A percentile compares a stretch with the other conserved stretches of the same genome.
phyloP scores from a whole-genome alignment of 2,797 vertebrate species.

The Rhodeus uyekii region DNA sequence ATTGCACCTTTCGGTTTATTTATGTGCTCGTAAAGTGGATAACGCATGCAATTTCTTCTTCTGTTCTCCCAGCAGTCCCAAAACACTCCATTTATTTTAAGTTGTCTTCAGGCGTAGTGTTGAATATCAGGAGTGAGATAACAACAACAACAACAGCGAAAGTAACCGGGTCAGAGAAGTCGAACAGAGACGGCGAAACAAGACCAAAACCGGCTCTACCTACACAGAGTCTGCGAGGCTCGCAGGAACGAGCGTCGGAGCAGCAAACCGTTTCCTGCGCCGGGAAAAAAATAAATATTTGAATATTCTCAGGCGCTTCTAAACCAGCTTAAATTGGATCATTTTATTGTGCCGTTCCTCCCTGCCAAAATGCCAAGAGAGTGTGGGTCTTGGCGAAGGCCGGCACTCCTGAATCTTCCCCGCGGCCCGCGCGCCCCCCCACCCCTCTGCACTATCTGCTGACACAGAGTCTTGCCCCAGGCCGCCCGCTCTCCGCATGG shows the following conservation, averaged over 20 bases:
- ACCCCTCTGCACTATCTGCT: slow-evolving; percentile 82
- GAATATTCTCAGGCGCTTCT: slow-evolving; percentile 80
- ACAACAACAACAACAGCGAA: not conserved
- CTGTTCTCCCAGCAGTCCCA: slow-evolving; percentile 1
- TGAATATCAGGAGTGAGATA: slow-evolving; percentile 21
- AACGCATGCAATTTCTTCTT: not conserved
- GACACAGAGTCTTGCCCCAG: slow-evolving; percentile 80
- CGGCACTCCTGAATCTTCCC: slow-evolving; percentile 69
- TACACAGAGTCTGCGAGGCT: slow-evolving; percentile 65
- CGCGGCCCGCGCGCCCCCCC: slow-evolving; percentile 71
- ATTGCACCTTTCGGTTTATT: not conserved
- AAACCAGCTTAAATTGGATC: slow-evolving; percentile 85
- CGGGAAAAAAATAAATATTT: slow-evolving; percentile 79
- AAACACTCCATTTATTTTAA: slow-evolving; percentile 20
- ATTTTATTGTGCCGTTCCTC: slow-evolving; percentile 76
- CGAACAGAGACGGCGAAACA: slow-evolving; percentile 16
- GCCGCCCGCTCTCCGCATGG: slow-evolving; percentile 72
- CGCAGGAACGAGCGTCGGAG: slow-evolving; percentile 70
- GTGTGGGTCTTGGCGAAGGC: slow-evolving; percentile 80
- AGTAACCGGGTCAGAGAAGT: slow-evolving; percentile 7
- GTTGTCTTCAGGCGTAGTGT: slow-evolving; percentile 6
- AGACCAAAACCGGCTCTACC: no score
- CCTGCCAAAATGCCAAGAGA: slow-evolving; percentile 86
- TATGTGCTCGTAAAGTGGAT: not conserved
- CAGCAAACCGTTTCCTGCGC: slow-evolving; percentile 48